Conservation (phyloP, 2,888 invertebrate genomes). For the Julus scandinavius region DNA sequence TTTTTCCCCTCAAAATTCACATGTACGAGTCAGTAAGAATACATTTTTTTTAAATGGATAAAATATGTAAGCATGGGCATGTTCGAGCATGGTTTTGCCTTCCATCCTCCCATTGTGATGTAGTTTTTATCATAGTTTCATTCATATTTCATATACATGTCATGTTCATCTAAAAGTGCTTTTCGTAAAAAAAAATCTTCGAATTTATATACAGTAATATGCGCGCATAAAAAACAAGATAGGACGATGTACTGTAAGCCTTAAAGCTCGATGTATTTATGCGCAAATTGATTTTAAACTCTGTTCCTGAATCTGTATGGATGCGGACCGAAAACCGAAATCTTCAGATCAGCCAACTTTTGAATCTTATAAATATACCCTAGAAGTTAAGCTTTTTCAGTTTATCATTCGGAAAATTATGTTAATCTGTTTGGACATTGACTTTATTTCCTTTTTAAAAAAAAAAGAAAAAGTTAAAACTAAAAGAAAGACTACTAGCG, state of each 20-base stretch:
- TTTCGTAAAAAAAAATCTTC: not conserved
- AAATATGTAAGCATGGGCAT: slow-evolving; percentile 18
- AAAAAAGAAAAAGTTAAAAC: too few relatives aligned
- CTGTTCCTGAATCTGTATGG: not conserved
- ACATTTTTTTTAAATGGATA: not conserved
- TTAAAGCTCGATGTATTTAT: not conserved
- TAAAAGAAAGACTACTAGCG: too few relatives aligned
- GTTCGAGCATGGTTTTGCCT: not conserved
- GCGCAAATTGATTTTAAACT: not conserved
- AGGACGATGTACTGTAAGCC: not conserved
- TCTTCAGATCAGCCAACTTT: not conserved
- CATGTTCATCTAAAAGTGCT: not conserved
- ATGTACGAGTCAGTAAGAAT: not conserved
- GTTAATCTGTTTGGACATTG: too few relatives aligned
- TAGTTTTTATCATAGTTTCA: not conserved
- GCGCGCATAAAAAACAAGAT: not conserved
- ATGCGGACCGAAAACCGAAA: not conserved
- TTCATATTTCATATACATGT: slow-evolving; percentile 11
- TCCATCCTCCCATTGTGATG: slow-evolving; percentile 5
- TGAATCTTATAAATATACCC: not conserved
- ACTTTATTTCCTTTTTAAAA: too few relatives aligned
- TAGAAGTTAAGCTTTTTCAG: not conserved
- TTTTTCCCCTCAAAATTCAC: not conserved
- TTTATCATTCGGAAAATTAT: not conserved
- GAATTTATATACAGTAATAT: not conserved